These are phyloP conservation scores for Boloria selene DNA, from an alignment of 2,888 invertebrate species.

Conservation along the genomic window DNA sequence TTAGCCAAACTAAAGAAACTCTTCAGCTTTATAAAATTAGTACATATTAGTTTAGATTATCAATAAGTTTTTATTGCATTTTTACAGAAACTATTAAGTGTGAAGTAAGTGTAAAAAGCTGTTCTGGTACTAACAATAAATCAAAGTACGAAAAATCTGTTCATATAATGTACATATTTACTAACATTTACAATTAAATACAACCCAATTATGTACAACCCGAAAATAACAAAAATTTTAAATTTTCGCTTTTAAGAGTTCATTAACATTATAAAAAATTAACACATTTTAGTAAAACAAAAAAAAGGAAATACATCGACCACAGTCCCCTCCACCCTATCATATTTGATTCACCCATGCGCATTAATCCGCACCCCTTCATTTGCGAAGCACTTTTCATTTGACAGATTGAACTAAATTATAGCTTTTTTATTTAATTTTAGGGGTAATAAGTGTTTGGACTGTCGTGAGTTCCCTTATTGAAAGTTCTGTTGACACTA, in stretches of 20 bases:
- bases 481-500: slow-evolving; percentile 61
- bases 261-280: not conserved
- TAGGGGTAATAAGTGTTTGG: slow-evolving; percentile 71
- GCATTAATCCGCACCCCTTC: slow-evolving; percentile 73
- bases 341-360: slow-evolving; percentile 62
- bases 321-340: slow-evolving; percentile 49
- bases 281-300: slow-evolving; percentile 9
- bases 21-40: too few relatives aligned
- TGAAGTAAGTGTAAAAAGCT: too few relatives aligned
- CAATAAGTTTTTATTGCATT: too few relatives aligned
- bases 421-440: slow-evolving; percentile 80
- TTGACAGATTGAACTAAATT: slow-evolving; percentile 81
- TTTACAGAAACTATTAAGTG: too few relatives aligned
- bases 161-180: too few relatives aligned
- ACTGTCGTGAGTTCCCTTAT: slow-evolving; percentile 62
- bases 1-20: too few relatives aligned
- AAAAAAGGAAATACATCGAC: slow-evolving; percentile 18
- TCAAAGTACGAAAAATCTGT: too few relatives aligned
- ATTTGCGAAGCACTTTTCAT: slow-evolving; percentile 81
- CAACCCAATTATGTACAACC: too few relatives aligned
- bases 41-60: too few relatives aligned
- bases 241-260: not conserved
- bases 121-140: too few relatives aligned
- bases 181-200: too few relatives aligned
- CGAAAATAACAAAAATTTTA: too few relatives aligned